Base-by-base conservation (phyloP, 2,113 vertebrate species). In the Scortum barcoo region DNA sequence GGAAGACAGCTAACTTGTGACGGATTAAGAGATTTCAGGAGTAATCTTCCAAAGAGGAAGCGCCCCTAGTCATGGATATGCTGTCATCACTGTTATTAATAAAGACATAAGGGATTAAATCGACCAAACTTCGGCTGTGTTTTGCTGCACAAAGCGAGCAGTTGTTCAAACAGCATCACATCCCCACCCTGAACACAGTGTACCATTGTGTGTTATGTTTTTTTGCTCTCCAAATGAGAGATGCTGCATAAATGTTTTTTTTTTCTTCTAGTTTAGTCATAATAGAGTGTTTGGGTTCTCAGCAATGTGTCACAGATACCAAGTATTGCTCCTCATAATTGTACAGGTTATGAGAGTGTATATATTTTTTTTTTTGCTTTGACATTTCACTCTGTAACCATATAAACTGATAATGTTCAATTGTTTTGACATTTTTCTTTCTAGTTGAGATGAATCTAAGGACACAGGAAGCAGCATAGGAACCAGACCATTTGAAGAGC, bases 11-110 rank as follows among this genome's bases (percentile, higher is more conserved):
- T 80, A 80, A 80, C 85, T 89, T 89, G 73, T 89, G 87, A 91
- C 22, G 83, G 90, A 93, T 94, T 90, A 91, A 83, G 81, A 89
- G 87, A 91, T 91, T 93, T 86, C 17, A 63, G 66, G 60, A 33
- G 33, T 89, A 83, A 94, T 85, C 83, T 83, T 72, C 60, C 76
- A 61, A 75, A 86, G 63, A 84, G 82, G 89, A 92, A 92, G 78
- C n/a, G 70, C 73, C 83, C 57, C 68, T 61, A 89, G 84, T 87
- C 85, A 87, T 84, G 77, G 54, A 89, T 88, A 76, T 90, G 78
- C 72, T 91, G 81, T 91, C 87, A 91, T 85, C 74, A 20, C 46
- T 79, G 67, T 89, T 90, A 90, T 90, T 87, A 88, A 89, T 89
- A 84, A 87, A 88, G 61, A 86, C 70, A 82, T 58, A 42, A 60